Conservation (phyloP, 2,888 invertebrate species). For the Hesperia comma region DNA sequence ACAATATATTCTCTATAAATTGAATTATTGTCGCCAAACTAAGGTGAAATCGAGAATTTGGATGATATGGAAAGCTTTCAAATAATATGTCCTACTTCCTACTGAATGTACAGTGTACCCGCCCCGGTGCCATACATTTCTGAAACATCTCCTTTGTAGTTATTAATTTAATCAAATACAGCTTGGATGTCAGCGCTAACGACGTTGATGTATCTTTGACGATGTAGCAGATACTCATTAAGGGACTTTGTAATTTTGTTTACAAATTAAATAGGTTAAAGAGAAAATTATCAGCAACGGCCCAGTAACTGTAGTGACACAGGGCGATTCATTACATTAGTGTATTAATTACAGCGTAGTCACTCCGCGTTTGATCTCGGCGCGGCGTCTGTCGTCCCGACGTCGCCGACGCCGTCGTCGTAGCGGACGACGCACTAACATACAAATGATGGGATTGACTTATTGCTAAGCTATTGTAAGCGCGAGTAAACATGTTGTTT, state of each 20-base stretch:
- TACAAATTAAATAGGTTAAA: background rate
- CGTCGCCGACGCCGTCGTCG: no score
- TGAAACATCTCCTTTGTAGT: no score
- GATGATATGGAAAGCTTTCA: no score
- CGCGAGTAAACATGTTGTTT: background rate
- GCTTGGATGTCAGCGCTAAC: background rate
- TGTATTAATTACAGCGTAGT: background rate
- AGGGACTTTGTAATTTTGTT: background rate
- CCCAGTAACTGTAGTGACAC: background rate
- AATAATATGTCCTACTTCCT: no score
- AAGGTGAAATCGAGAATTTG: no score
- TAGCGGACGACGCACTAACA: background rate
- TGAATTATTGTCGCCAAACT: no score
- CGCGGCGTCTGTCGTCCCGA: no score
- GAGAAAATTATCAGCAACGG: background rate
- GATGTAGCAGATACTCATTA: background rate
- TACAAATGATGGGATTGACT: background rate
- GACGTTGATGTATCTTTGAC: background rate
- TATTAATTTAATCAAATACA: conserved; percentile 1
- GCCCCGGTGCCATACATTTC: no score
- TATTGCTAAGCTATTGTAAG: background rate
- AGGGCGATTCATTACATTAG: background rate
- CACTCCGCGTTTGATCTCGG: no score
- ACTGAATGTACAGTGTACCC: no score
- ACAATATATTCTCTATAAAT: no score